phyloP scores from a whole-genome alignment of 2,888 invertebrate genomes.

The Pristionchus exspectatus region DNA sequence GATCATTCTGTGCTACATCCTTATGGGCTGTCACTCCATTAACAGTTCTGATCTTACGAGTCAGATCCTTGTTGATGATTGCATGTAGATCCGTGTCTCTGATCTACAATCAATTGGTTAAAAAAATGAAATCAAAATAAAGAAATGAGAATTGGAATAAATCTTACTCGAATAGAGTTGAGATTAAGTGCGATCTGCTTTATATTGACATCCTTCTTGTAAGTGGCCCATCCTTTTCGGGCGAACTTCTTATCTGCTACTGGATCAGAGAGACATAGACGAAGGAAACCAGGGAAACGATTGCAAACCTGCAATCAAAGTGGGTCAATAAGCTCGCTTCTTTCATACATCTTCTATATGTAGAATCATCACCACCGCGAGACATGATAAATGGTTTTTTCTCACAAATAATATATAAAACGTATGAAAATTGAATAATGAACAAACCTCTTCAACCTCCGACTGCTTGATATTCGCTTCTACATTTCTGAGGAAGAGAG shows the following conservation, averaged over 20 bases:
- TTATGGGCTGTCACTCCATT: conserved; percentile 93
- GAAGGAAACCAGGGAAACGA: conserved; percentile 92
- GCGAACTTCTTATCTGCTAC: conserved; percentile 96
- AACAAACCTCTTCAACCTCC: conserved; percentile 93
- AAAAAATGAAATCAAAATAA: background rate
- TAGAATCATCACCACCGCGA: no score
- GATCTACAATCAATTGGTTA: conserved; percentile 82
- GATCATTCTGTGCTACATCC: conserved; percentile 83
- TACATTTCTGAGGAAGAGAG: conserved; percentile 95
- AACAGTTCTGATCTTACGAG: conserved; percentile 92
- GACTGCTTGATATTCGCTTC: conserved; percentile 96
- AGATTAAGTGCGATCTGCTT: conserved; percentile 99
- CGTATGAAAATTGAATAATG: background rate
- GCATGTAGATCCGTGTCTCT: conserved; percentile 94
- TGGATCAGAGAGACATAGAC: conserved; percentile 97
- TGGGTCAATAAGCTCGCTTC: background rate
- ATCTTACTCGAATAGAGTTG: conserved; percentile 88
- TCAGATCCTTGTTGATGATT: conserved; percentile 96
- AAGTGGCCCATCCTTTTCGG: conserved; percentile 96
- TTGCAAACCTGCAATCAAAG: conserved; percentile 86
- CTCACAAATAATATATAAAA: background rate
- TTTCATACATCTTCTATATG: background rate
- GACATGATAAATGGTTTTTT: background rate
- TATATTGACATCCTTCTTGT: conserved; percentile 93
- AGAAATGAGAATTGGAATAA: background rate